Evolutionary conservation across 2,888 invertebrate species (phyloP).

Genomic region (Autographa gamma): DNA sequence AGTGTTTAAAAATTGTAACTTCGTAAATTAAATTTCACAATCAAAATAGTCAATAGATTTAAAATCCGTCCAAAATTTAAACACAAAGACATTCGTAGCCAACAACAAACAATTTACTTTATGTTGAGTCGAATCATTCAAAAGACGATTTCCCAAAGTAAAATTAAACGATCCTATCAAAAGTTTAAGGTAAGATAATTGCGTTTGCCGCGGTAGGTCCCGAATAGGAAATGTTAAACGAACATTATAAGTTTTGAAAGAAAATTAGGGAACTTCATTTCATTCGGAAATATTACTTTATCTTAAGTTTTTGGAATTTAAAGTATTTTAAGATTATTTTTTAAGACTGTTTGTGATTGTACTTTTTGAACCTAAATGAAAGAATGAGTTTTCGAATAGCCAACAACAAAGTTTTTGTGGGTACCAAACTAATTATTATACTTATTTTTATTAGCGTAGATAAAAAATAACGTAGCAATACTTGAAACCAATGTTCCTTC

Average conservation of each 20-base stretch:
- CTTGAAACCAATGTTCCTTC: too few species aligned
- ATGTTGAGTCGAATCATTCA: slow-evolving; percentile 51
- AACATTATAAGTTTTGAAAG: slow-evolving; percentile 58
- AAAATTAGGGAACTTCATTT: slow-evolving; percentile 55
- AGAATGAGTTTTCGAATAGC: too few species aligned
- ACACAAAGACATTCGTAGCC: slow-evolving; percentile 25
- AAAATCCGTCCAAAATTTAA: slow-evolving; percentile 31
- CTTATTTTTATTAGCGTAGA: too few species aligned
- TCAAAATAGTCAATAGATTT: slow-evolving; percentile 17
- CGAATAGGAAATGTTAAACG: slow-evolving; percentile 69
- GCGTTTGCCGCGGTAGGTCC: slow-evolving; percentile 60
- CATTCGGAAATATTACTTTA: slow-evolving; percentile 47
- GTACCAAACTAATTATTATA: too few species aligned
- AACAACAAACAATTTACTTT: slow-evolving; percentile 51
- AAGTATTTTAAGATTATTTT: neutral
- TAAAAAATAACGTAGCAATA: too few species aligned
- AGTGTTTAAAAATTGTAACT: too few species aligned
- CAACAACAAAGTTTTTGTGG: too few species aligned
- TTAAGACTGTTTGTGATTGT: too few species aligned
- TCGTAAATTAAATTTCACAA: neutral
- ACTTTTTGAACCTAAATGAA: too few species aligned
- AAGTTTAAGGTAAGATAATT: slow-evolving; percentile 66
- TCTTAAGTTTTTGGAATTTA: slow-evolving; percentile 33
- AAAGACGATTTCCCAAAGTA: slow-evolving; percentile 57
- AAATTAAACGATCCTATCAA: slow-evolving; percentile 59